Base-by-base conservation (phyloP, 37 sponge, comb jelly and placozoan species). In the Beroe ovata region DNA sequence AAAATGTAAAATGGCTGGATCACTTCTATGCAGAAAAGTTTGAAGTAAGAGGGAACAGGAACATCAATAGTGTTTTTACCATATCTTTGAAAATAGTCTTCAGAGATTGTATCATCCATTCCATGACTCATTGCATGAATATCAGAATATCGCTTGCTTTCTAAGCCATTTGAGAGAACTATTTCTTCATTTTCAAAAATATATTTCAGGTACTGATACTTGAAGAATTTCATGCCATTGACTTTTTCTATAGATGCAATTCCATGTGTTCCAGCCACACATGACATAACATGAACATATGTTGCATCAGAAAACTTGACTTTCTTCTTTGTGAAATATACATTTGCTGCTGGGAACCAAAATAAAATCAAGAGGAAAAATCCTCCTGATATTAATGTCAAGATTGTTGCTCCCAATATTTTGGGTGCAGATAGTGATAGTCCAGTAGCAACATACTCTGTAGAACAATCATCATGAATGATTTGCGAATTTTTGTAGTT, bases 111-210 rank as follows among this genome's bases (percentile, higher is more conserved):
- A 1, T 77, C 54, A n/a, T 20, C 16, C 26, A 77, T 8, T 28
- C 84, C 84, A 42, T 54, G 16, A 23, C 84, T 77, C 84, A 77
- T 40, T 6, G 84, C 84, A 42, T 77, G 84, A 23, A 77, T 77
- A 40, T 77, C 84, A 1, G 84, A 77, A 77, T 77, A 77, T 42
- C 41, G 54, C 1, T 42, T 16, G 41, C 41, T 77, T 36, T 77
- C 84, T 41, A 77, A 26, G 23, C 84, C 84, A 16, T 42, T 77
- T 6, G 41, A 20, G 6, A 39, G 21, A 16, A n/a, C 20, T 22
- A 77, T 26, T 77, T 77, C 28, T 1, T 29, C 84, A 77, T 36
- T 21, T 6, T 77, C 54, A 39, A 19, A 77, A n/a, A 42, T 16
- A 40, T 77, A 77, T 23, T 77, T 77, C 0, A 36, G 25, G 23